A percentile compares a stretch with the other conserved stretches of the same genome.
Conservation (phyloP, 2,797 vertebrate species). For the Micromesistius poutassou region DNA sequence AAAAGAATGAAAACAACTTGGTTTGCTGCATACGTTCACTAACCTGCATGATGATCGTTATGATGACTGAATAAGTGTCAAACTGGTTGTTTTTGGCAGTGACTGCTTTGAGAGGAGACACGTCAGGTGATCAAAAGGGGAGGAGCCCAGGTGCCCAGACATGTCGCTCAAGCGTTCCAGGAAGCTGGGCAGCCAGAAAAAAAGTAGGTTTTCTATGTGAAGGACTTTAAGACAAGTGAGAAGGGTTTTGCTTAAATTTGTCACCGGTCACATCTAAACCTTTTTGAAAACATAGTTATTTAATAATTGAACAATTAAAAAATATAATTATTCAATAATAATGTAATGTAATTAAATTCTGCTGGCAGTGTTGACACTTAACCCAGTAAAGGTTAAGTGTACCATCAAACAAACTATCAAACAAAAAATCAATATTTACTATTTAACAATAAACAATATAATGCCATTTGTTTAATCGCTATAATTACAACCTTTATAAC, state of each 20-base stretch:
- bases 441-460: background rate
- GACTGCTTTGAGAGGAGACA: slow-evolving; percentile 21
- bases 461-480: background rate
- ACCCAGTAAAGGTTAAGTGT: background rate
- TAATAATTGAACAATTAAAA: background rate
- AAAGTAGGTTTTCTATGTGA: slow-evolving; percentile 48
- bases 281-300: background rate
- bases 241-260: no score
- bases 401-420: no score
- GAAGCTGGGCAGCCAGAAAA: slow-evolving; percentile 61
- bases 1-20: slow-evolving; percentile 12
- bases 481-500: background rate
- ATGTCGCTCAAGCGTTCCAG: slow-evolving; percentile 62
- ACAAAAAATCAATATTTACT: background rate
- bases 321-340: slow-evolving; percentile 1
- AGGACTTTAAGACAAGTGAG: background rate
- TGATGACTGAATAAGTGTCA: background rate
- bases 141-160: slow-evolving; percentile 25
- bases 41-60: no score
- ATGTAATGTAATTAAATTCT: background rate
- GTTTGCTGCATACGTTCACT: no score
- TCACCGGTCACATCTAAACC: no score
- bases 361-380: no score
- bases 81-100: background rate
- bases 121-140: slow-evolving; percentile 19